Evolutionary conservation across 2,113 vertebrate species (phyloP).

Genomic region (Manacus vitellinus): DNA sequence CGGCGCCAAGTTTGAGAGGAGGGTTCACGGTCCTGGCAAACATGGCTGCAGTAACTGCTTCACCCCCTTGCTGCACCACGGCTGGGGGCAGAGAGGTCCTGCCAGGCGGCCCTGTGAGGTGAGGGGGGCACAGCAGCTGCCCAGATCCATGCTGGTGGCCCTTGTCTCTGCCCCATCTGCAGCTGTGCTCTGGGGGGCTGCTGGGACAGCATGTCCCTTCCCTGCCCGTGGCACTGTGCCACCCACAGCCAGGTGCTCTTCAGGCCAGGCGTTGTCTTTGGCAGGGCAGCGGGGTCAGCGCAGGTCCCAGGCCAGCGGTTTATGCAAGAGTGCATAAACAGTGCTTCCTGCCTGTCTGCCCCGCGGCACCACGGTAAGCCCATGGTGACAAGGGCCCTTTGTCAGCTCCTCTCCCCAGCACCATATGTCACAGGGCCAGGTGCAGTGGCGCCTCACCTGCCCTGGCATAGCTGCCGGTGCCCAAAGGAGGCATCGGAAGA

Average conservation of each 20-base stretch:
- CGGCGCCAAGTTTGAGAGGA: not conserved
- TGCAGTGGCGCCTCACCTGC: not conserved
- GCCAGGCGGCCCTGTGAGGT: accelerated
- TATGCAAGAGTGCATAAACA: not conserved
- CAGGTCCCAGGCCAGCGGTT: not conserved
- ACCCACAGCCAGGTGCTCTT: not conserved
- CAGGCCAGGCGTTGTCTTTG: not conserved
- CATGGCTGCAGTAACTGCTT: not conserved
- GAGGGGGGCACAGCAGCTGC: accelerated
- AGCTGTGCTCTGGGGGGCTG: not conserved
- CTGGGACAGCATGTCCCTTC: not conserved
- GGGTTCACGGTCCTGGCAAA: not conserved
- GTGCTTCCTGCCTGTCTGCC: not conserved
- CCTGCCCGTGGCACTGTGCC: accelerated
- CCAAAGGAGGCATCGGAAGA: not conserved
- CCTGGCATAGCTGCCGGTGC: not conserved
- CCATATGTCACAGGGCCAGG: not conserved
- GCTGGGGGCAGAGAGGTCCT: not conserved
- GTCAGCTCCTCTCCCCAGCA: not conserved
- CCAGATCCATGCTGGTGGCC: not conserved
- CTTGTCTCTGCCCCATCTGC: not conserved
- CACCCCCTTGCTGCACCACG: accelerated
- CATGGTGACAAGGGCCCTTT: not conserved
- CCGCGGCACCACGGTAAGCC: not conserved
- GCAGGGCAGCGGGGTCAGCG: not conserved